Evolutionary conservation across 1,140 invertebrate species (phyloP), one percentile per base, ranked within the genome.

Genomic region (Leptinotarsa defecta): DNA sequence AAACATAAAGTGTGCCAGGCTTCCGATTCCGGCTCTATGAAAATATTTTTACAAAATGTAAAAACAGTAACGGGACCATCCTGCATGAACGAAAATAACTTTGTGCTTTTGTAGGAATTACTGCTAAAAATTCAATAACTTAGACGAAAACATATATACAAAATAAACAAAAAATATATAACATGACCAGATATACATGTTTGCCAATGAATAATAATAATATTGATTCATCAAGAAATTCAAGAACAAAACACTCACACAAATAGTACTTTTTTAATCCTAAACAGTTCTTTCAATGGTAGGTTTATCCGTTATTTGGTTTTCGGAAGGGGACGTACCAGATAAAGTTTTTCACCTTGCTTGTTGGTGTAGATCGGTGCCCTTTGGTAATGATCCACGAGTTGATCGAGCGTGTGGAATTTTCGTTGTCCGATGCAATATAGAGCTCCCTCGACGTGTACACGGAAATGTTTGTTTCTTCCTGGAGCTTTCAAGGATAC

Each of bases 291-390:
- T 57, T 17, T 48, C 48, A 70, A n/a, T 17, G 52, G 52, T 57
- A 57, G 17, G 17, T 48, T 57, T 20, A 48, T 61, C 73, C 19
- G 49, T 77, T 77, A 79, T 79, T 79, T 79, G 80, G 91, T 90
- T 86, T 92, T 91, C 49, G 94, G 94, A 84, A 96, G 88, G 74
- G 95, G 92, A 81, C 95, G 92, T 82, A 97, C 95, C 76, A 97
- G 89, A 86, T 96, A 97, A 22, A 97, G 88, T 87, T 97, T 97
- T 87, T 97, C 95, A 81, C 95, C 95, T 87, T 95, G 94, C 85
- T 96, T 96, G 87, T 96, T 97, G 76, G 96, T 99, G 86, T 98
- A 99, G 83, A 99, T 99, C 67, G 98, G 98, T 78, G 98, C 96
- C 84, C 95, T 93, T 88, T 97, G 97, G 88, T 99, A 99, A 88